Evolutionary conservation across 1,140 invertebrate species (phyloP).

Genomic region (Galendromus occidentalis): DNA sequence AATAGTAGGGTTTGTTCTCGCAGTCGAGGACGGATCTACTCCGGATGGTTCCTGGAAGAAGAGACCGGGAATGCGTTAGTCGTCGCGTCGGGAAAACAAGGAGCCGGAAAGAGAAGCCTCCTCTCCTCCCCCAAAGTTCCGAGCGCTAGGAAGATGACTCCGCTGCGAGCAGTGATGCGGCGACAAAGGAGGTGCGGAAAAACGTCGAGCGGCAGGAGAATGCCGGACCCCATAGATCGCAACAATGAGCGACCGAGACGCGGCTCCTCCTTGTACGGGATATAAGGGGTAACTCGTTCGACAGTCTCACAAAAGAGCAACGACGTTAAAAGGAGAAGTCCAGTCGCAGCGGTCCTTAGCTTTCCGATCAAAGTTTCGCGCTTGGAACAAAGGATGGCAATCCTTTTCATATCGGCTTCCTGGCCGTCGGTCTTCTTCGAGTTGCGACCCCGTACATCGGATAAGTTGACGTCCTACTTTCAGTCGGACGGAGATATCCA

Average conservation of each 20-base stretch:
- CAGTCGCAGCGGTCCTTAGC: not conserved
- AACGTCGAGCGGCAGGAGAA: slow-evolving; percentile 14
- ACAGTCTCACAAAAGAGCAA: too few relatives aligned
- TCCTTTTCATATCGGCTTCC: slow-evolving; percentile 8
- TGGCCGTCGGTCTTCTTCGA: not conserved
- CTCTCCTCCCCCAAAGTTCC: not conserved
- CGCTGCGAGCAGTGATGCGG: slow-evolving; percentile 9
- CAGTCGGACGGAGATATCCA: too few relatives aligned
- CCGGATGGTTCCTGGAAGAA: slow-evolving; percentile 53
- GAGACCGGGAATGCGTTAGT: slow-evolving; percentile 17
- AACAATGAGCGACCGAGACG: too few relatives aligned
- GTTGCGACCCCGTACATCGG: too few relatives aligned
- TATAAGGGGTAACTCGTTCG: too few relatives aligned
- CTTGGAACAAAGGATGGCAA: slow-evolving; percentile 10
- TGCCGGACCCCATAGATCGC: too few relatives aligned
- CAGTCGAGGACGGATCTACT: slow-evolving; percentile 64
- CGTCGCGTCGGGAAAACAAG: not conserved
- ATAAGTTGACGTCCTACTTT: too few relatives aligned
- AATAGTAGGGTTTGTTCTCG: slow-evolving; percentile 65
- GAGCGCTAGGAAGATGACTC: slow-evolving; percentile 18
- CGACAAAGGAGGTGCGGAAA: slow-evolving; percentile 14
- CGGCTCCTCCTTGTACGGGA: too few relatives aligned
- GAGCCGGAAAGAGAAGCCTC: not conserved
- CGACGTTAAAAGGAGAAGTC: not conserved
- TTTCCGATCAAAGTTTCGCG: slow-evolving; percentile 8